phyloP scores from a whole-genome alignment of 2,113 vertebrate species.

The Thoracochromis brauschi region DNA sequence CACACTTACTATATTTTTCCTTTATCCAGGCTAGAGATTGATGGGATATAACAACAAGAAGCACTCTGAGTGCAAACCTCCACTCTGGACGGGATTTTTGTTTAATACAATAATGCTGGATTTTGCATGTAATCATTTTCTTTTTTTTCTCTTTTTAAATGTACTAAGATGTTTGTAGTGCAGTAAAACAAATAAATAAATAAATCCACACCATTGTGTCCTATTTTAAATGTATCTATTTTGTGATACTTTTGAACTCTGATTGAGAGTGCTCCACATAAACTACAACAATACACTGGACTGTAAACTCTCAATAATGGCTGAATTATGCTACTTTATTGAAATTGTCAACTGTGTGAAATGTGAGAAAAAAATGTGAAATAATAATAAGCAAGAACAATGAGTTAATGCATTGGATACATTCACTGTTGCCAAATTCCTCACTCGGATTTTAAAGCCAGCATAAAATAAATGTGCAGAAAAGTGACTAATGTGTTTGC shows the following conservation, averaged over 20 bases:
- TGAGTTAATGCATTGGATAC: neutral
- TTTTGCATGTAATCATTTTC: neutral
- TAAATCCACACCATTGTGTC: too few relatives aligned
- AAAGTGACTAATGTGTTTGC: neutral
- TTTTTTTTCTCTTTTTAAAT: rapidly evolving
- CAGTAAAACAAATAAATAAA: neutral
- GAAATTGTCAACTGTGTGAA: neutral
- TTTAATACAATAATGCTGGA: neutral
- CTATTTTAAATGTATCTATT: neutral
- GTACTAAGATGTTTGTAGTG: neutral
- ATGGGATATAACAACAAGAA: neutral
- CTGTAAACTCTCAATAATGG: neutral
- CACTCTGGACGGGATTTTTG: neutral
- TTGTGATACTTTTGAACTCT: neutral
- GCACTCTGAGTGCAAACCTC: neutral
- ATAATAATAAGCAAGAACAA: neutral
- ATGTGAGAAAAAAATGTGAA: neutral
- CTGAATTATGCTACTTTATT: neutral
- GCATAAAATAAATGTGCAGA: rapidly evolving
- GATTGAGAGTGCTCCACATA: rapidly evolving
- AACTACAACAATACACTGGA: neutral
- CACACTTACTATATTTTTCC: neutral
- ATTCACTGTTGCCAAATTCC: neutral
- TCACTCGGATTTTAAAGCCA: rapidly evolving
- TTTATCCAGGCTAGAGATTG: rapidly evolving